A percentile compares a stretch with the other conserved stretches of the same genome.
These are phyloP conservation scores for Scomber colias DNA, from an alignment of 2,113 vertebrate genomes.

Conservation along the genomic window DNA sequence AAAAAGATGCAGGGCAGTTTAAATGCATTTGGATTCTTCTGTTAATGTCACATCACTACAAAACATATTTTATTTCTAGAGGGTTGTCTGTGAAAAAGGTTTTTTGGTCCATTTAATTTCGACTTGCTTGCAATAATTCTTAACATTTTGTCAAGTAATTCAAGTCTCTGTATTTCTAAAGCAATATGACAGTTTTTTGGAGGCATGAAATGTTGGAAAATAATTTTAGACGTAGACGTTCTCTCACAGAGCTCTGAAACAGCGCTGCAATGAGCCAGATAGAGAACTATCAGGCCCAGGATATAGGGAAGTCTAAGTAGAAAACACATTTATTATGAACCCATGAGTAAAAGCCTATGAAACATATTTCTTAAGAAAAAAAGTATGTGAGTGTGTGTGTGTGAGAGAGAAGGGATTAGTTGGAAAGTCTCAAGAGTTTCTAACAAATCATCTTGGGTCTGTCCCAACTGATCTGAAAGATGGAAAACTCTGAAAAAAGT, in stretches of 20 bases:
- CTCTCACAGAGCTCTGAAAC: conserved; percentile 29
- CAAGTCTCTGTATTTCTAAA: conserved; percentile 5
- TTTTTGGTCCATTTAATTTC: neutral
- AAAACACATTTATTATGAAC: conserved; percentile 56
- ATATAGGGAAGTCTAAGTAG: conserved; percentile 33
- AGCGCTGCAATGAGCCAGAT: conserved; percentile 19
- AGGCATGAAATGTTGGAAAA: neutral
- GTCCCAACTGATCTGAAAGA: conserved; percentile 21
- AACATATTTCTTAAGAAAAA: conserved; percentile 35
- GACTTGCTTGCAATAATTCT: neutral
- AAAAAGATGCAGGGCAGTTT: too few species aligned
- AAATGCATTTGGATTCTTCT: too few species aligned
- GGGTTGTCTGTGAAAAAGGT: neutral
- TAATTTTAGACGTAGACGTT: neutral
- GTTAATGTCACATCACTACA: too few species aligned
- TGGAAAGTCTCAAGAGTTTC: conserved; percentile 26
- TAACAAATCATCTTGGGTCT: conserved; percentile 39
- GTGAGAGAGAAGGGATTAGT: neutral
- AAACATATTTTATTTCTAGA: neutral
- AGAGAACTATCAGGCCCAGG: conserved; percentile 43
- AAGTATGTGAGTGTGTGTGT: neutral
- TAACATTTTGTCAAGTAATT: neutral
- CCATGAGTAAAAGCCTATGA: conserved; percentile 15
- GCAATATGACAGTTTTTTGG: conserved; percentile 25
- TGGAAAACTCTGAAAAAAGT: conserved; percentile 50